Conservation (phyloP, 2,113 vertebrate species). For the Oriolus oriolus region DNA sequence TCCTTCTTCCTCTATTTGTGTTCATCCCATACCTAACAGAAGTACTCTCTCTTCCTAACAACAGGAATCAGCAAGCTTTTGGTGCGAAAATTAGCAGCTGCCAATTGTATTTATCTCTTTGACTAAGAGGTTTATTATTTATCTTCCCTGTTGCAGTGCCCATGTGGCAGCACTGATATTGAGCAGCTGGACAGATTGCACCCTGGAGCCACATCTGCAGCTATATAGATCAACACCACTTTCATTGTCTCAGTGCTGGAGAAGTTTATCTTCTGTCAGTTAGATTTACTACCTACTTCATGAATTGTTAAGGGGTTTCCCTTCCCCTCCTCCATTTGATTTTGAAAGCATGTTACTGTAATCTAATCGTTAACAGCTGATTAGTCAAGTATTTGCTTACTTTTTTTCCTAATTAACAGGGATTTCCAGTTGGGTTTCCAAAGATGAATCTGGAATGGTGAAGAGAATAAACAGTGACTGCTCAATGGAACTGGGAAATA, state of each 20-base stretch:
- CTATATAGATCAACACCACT: constrained; percentile 69
- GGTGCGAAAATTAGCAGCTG: constrained; percentile 52
- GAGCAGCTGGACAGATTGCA: constrained; percentile 74
- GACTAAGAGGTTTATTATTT: constrained; percentile 72
- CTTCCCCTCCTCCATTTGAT: background rate
- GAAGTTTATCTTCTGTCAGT: constrained; percentile 74
- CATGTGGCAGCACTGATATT: constrained; percentile 71
- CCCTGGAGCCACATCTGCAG: constrained; percentile 71
- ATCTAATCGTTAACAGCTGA: constrained; percentile 22
- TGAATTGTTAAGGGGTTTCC: constrained; percentile 47
- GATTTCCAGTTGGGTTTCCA: constrained; percentile 17
- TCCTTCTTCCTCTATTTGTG: background rate
- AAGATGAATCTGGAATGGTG: background rate
- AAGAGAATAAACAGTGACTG: background rate
- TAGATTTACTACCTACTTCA: constrained; percentile 70
- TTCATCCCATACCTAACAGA: background rate
- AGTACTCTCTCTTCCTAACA: background rate
- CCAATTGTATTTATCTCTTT: constrained; percentile 61
- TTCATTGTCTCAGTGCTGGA: constrained; percentile 59
- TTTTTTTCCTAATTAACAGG: background rate
- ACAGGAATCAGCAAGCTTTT: constrained; percentile 17
- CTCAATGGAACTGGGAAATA: background rate
- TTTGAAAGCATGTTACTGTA: constrained; percentile 29
- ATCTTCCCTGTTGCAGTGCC: constrained; percentile 67
- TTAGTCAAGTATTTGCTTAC: constrained; percentile 30